These are phyloP conservation scores for Umimayanthus kanabou DNA, from an alignment of 92 coral and sea anemone genomes.

Conservation along the genomic window DNA sequence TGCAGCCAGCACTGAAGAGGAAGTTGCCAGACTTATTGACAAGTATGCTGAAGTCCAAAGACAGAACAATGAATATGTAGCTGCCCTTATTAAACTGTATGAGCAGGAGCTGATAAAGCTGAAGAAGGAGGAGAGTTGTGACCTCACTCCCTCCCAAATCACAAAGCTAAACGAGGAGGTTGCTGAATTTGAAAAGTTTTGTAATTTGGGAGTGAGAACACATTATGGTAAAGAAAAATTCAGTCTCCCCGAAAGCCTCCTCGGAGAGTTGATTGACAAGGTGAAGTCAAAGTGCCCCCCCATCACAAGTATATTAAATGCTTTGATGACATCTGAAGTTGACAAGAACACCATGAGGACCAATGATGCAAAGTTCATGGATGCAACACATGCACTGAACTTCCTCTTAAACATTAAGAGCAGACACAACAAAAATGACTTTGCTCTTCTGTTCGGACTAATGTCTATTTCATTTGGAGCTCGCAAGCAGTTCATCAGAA, in stretches of 20 bases:
- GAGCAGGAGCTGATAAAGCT: neutral
- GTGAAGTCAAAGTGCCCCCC: neutral
- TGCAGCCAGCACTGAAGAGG: neutral
- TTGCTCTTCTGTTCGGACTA: neutral
- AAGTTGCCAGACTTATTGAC: neutral
- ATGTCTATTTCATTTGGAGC: constrained; percentile 7
- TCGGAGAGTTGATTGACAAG: neutral
- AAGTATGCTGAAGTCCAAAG: neutral
- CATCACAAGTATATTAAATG: neutral
- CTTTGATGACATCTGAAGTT: neutral
- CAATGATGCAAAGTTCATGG: neutral
- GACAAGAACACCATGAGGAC: neutral
- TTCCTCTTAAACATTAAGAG: constrained; percentile 12
- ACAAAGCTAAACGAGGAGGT: neutral
- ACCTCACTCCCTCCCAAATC: neutral
- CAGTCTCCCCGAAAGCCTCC: neutral
- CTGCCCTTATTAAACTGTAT: neutral
- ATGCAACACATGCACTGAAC: neutral
- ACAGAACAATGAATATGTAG: neutral
- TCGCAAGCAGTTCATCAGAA: constrained; percentile 7
- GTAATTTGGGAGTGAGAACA: neutral
- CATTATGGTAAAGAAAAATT: neutral
- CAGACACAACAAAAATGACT: neutral
- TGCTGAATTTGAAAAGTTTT: neutral
- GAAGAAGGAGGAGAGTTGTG: neutral